Conservation (phyloP, 2,888 invertebrate species). For the Stenchaetothrips biformis region DNA sequence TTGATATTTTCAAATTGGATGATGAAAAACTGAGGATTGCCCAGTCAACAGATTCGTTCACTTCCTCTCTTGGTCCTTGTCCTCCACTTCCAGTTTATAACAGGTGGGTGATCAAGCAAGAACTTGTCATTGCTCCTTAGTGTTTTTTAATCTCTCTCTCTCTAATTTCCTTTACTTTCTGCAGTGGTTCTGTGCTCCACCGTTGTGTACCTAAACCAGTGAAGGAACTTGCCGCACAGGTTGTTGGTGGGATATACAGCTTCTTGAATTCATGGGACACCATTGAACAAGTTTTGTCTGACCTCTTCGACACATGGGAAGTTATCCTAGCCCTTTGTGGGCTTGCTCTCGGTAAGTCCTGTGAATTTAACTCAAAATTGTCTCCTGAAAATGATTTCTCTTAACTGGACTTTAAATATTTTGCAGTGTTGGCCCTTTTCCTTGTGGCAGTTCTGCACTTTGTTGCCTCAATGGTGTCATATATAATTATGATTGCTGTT, state of each 20-base stretch:
- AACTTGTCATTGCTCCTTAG: conserved; percentile 28
- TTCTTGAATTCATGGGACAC: conserved; percentile 83
- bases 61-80: conserved; percentile 63
- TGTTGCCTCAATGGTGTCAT: conserved; percentile 76
- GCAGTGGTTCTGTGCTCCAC: conserved; percentile 71
- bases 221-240: conserved; percentile 58
- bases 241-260: conserved; percentile 68
- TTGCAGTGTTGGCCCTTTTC: conserved; percentile 73
- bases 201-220: conserved; percentile 78
- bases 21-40: conserved; percentile 37
- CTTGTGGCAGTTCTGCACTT: conserved; percentile 80
- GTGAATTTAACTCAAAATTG: neutral
- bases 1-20: conserved; percentile 48
- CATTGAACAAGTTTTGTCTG: conserved; percentile 80
- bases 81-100: conserved; percentile 73
- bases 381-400: conserved; percentile 15
- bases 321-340: conserved; percentile 76
- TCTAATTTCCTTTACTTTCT: conserved; percentile 33
- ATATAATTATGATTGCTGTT: conserved; percentile 79
- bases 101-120: conserved; percentile 49
- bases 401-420: conserved; percentile 35
- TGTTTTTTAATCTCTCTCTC: conserved; percentile 26
- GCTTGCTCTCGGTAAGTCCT: conserved; percentile 69
- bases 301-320: conserved; percentile 83
- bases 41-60: conserved; percentile 33